These are phyloP conservation scores for Echiichthys vipera DNA, from an alignment of 2,797 vertebrate genomes.

Conservation along the genomic window DNA sequence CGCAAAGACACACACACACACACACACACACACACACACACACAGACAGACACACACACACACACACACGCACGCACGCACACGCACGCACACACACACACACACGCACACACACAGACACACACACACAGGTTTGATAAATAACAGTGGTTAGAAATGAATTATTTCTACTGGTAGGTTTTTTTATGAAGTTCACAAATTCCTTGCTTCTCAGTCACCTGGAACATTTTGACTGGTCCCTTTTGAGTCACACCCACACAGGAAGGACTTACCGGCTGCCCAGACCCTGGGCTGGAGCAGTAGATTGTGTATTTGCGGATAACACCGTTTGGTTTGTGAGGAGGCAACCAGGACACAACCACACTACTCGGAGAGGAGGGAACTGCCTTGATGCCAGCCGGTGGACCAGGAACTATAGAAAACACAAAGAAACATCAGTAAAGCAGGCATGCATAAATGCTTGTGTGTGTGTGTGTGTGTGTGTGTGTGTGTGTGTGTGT, in stretches of 20 bases:
- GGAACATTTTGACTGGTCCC: conserved; percentile 18
- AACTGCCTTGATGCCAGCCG: conserved; percentile 97
- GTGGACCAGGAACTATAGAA: conserved; percentile 92
- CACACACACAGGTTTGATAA: conserved; percentile 52
- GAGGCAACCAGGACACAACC: conserved; percentile 97
- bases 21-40: conserved; percentile 19
- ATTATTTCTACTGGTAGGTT: conserved; percentile 48
- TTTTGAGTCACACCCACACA: conserved; percentile 34
- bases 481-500: conserved; percentile 45
- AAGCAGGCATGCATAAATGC: neutral
- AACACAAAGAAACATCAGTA: conserved; percentile 53
- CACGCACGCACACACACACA: conserved; percentile 17
- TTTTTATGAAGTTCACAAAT: conserved; percentile 40
- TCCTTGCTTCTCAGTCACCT: conserved; percentile 25
- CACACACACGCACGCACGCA: conserved; percentile 24
- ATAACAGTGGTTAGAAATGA: conserved; percentile 53
- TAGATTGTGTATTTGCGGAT: conserved; percentile 99
- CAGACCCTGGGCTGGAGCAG: conserved; percentile 96
- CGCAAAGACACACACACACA: conserved; percentile 27
- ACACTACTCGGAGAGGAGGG: conserved; percentile 95
- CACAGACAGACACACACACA: conserved; percentile 17
- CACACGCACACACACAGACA: conserved; percentile 16
- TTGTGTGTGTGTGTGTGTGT: conserved; percentile 12
- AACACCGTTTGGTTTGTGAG: conserved; percentile 95
- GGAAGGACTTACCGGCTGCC: conserved; percentile 90